These are phyloP conservation scores for Neopipo cinnamomea DNA, from an alignment of 2,113 vertebrate genomes.

Conservation along the genomic window DNA sequence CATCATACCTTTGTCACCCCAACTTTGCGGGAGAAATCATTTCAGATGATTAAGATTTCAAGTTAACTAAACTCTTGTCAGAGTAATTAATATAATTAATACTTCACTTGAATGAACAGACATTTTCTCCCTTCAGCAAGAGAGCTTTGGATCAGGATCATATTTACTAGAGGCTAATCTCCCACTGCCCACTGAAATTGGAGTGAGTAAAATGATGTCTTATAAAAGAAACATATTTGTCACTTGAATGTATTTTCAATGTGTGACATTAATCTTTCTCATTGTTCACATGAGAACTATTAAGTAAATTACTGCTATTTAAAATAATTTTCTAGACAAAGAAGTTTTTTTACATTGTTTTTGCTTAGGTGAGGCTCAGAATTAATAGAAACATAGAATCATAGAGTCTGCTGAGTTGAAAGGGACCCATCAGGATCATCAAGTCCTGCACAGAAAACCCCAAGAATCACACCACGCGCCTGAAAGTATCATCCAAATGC, in stretches of 20 bases:
- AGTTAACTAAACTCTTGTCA: neutral
- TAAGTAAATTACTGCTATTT: constrained; percentile 17
- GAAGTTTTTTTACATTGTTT: neutral
- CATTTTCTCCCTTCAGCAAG: neutral
- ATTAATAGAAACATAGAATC: neutral
- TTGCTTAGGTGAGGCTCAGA: neutral
- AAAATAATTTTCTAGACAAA: constrained; percentile 16
- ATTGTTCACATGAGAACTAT: neutral
- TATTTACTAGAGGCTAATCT: neutral
- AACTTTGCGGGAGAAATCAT: neutral
- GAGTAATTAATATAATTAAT: neutral
- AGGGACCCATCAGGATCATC: neutral
- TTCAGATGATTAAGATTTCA: neutral
- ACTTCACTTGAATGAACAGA: neutral
- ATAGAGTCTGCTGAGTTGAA: neutral
- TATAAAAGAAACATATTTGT: neutral
- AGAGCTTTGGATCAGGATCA: neutral
- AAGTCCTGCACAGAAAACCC: neutral
- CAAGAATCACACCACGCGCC: neutral
- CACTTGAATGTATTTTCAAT: neutral
- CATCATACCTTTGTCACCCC: neutral
- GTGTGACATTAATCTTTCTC: neutral
- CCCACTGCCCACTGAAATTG: neutral
- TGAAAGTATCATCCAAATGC: neutral
- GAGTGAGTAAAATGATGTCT: neutral